Evolutionary conservation across 2,888 invertebrate genomes (phyloP), one percentile per base, ranked within the genome.

Genomic region (Choristoneura rosaceana): DNA sequence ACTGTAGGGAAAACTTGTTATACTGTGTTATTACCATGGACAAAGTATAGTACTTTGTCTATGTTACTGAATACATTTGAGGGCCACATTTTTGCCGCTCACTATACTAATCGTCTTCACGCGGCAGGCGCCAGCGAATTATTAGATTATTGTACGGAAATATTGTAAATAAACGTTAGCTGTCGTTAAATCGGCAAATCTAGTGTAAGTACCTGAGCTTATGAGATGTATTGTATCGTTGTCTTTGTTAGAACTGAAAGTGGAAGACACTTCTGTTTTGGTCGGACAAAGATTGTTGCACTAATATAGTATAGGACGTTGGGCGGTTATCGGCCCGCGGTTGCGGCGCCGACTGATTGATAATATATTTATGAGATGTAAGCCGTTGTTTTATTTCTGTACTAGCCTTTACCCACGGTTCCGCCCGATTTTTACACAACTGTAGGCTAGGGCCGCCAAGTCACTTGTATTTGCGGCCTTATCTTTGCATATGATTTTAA

Each of bases 181-280:
- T 68, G 47, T 61, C 69, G 50, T 52, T 59, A 71, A 74, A 71
- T 63, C 38, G 47, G 74, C 75, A 76, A 78, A 76, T 79, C 77
- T 88, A 87, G 86, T 69, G 81, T 87, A 86, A 87, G 89, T 89
- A 88, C 85, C 87, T 86, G 88, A 87, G 81, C 80, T 82, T 81
- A 74, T 76, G 76, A 74, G 69, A 77, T 76, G 77, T 76, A 70
- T 70, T 67, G 71, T 67, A 67, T 66, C 38, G 71, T 71, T 71
- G 65, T 66, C 25, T 10, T 55, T 55, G 12, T 15, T 7, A 25
- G 17, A 17, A 55, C 55, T 14, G 2, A 25, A 55, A 25, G 2
- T 25, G 55, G 47, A 55, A 55, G 55, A 9, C 7, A 9, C 55
- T 55, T 17, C 50, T 9, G 17, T 52, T 55, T 55, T 25, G 55